These are phyloP conservation scores for Petrocephalus microphthalmus DNA, from an alignment of 2,113 vertebrate species.

Conservation along the genomic window DNA sequence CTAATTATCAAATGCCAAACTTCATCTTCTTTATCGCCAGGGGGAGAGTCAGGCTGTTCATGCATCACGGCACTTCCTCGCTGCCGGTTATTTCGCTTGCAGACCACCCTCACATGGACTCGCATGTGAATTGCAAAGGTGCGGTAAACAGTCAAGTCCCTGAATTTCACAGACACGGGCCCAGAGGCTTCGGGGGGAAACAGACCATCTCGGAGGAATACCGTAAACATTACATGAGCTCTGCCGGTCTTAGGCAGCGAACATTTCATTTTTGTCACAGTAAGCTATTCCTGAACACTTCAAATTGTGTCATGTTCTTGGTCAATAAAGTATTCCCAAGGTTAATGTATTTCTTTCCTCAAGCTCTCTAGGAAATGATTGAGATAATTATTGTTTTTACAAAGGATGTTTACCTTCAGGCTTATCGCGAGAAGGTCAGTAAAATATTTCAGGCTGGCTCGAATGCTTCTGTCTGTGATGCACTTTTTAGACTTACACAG, in stretches of 20 bases:
- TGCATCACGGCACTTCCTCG: constrained; percentile 48
- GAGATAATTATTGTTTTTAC: constrained; percentile 49
- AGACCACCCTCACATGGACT: constrained; percentile 56
- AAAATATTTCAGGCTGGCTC: constrained; percentile 30
- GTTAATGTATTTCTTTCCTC: constrained; percentile 39
- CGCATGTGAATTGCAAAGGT: constrained; percentile 55
- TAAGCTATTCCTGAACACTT: constrained; percentile 19
- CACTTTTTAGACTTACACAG: constrained; percentile 35
- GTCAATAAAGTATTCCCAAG: constrained; percentile 31
- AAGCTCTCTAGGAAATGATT: constrained; percentile 37
- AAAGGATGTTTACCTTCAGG: constrained; percentile 50
- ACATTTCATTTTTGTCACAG: constrained; percentile 6
- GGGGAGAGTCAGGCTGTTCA: constrained; percentile 48
- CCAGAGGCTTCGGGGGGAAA: constrained; percentile 44
- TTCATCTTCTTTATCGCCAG: constrained; percentile 50
- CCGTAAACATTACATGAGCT: constrained; percentile 24
- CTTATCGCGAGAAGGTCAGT: constrained; percentile 49
- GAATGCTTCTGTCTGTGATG: constrained; percentile 38
- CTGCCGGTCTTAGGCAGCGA: constrained; percentile 17
- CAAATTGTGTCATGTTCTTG: constrained; percentile 3
- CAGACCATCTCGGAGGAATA: constrained; percentile 28
- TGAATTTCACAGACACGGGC: constrained; percentile 54
- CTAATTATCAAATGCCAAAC: constrained; percentile 63
- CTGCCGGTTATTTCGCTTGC: constrained; percentile 44
- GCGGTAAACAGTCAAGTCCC: constrained; percentile 53